These are phyloP conservation scores for Pseudochromis fuscus DNA, from an alignment of 2,797 vertebrate species.

Conservation along the genomic window DNA sequence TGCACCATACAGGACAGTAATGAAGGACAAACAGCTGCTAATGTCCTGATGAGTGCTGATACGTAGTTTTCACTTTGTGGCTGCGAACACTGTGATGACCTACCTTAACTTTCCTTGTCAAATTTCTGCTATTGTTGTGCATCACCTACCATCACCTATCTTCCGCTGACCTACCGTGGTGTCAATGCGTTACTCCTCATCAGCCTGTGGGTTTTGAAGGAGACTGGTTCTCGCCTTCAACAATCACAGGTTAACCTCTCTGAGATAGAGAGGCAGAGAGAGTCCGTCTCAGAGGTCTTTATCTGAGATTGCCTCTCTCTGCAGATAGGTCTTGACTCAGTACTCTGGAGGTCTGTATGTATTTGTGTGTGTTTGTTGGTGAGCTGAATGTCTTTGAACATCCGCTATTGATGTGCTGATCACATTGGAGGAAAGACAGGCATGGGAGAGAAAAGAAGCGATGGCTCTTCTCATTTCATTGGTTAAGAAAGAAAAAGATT, in stretches of 20 bases:
- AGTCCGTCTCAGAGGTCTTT: too few species aligned
- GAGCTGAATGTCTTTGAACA: conserved; percentile 46
- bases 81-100: conserved; percentile 19
- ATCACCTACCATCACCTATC: conserved; percentile 9
- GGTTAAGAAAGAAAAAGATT: conserved; percentile 11
- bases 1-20: background rate
- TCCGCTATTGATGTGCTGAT: conserved; percentile 34
- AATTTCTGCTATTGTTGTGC: conserved; percentile 17
- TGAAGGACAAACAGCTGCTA: conserved; percentile 21
- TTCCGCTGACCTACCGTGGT: conserved; percentile 15
- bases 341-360: conserved; percentile 6
- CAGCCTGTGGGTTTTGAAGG: conserved; percentile 40
- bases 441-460: conserved; percentile 4
- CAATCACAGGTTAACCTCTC: too few species aligned
- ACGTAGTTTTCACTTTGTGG: conserved; percentile 21
- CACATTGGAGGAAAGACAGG: conserved; percentile 11
- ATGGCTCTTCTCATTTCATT: background rate
- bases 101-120: conserved; percentile 21
- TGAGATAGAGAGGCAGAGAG: too few species aligned
- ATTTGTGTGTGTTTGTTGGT: conserved; percentile 3
- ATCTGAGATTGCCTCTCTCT: conserved; percentile 32
- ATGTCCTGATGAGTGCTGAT: conserved; percentile 41
- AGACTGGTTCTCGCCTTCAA: too few species aligned
- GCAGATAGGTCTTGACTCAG: conserved; percentile 26
- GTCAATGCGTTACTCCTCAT: conserved; percentile 34